Percentiles rank a stretch among this genome's conserved stretches.
phyloP scores from a whole-genome alignment of 2,797 vertebrate species.

The Typhlichthys eigenmanni region DNA sequence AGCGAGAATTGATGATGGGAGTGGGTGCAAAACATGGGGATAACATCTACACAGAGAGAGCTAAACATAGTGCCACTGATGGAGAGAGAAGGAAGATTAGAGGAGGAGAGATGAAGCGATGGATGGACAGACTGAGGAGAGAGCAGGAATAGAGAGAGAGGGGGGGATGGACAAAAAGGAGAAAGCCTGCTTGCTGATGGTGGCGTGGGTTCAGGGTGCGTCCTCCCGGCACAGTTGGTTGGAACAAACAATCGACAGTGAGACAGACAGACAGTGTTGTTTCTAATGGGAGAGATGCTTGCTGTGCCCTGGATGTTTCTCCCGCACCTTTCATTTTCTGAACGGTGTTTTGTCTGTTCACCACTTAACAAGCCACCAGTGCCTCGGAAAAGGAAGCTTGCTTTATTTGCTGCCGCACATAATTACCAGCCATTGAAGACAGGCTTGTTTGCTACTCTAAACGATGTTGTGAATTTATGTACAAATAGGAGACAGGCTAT shows the following conservation, averaged over 20 bases:
- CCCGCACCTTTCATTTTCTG: slow-evolving; percentile 74
- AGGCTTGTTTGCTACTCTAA: slow-evolving; percentile 68
- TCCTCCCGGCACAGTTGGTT: slow-evolving; percentile 56
- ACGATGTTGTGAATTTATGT: slow-evolving; percentile 69
- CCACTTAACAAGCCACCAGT: slow-evolving; percentile 76
- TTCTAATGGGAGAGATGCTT: slow-evolving; percentile 69
- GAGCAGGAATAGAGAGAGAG: slow-evolving; percentile 13
- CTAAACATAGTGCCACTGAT: slow-evolving; percentile 36
- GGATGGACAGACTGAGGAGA: slow-evolving; percentile 36
- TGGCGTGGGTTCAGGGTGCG: slow-evolving; percentile 56
- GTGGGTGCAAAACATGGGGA: slow-evolving; percentile 46
- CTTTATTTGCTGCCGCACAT: slow-evolving; percentile 75
- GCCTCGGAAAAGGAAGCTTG: slow-evolving; percentile 64
- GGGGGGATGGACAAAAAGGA: slow-evolving; percentile 41
- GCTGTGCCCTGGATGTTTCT: slow-evolving; percentile 68
- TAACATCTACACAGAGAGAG: slow-evolving; percentile 35
- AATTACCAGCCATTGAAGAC: slow-evolving; percentile 74
- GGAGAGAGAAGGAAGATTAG: slow-evolving; percentile 62
- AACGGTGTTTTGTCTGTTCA: slow-evolving; percentile 77
- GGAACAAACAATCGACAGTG: slow-evolving; percentile 58
- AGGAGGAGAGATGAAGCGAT: slow-evolving; percentile 31
- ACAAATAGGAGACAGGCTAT: slow-evolving; percentile 62
- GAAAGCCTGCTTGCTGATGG: slow-evolving; percentile 20
- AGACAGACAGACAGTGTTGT: slow-evolving; percentile 60
- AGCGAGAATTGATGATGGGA: slow-evolving; percentile 40